Evolutionary conservation across 2,113 vertebrate species (phyloP).

Genomic region (Oncorhynchus gorbuscha): DNA sequence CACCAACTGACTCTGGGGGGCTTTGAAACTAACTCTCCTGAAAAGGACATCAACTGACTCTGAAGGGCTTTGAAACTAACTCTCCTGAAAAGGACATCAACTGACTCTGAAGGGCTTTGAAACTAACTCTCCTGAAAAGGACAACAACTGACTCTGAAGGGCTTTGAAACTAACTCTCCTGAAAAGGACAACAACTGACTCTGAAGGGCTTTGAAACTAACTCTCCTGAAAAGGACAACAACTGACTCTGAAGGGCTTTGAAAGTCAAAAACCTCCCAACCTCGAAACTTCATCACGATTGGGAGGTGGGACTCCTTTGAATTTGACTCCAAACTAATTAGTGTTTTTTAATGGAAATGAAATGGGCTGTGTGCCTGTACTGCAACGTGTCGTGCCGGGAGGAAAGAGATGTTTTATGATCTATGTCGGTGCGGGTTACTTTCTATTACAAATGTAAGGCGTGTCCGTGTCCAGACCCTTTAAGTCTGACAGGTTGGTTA

Average conservation of each 20-base stretch:
- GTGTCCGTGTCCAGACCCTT: not conserved
- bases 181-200: too few relatives aligned
- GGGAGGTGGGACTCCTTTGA: not conserved
- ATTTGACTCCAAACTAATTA: not conserved
- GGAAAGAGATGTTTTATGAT: not conserved
- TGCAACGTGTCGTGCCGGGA: not conserved
- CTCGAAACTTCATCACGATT: not conserved
- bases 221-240: not conserved
- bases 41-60: too few relatives aligned
- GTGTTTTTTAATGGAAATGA: not conserved
- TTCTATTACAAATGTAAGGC: not conserved
- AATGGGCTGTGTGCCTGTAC: not conserved
- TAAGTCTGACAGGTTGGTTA: not conserved
- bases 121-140: too few relatives aligned
- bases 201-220: too few relatives aligned
- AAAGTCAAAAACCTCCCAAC: not conserved
- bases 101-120: too few relatives aligned
- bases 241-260: not conserved
- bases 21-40: too few relatives aligned
- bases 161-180: too few relatives aligned
- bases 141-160: too few relatives aligned
- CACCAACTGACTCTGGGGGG: too few relatives aligned
- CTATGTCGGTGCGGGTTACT: not conserved
- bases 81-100: too few relatives aligned
- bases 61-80: too few relatives aligned